Base-by-base conservation (phyloP, 1,140 invertebrate genomes). In the Diorhabda elongata region DNA sequence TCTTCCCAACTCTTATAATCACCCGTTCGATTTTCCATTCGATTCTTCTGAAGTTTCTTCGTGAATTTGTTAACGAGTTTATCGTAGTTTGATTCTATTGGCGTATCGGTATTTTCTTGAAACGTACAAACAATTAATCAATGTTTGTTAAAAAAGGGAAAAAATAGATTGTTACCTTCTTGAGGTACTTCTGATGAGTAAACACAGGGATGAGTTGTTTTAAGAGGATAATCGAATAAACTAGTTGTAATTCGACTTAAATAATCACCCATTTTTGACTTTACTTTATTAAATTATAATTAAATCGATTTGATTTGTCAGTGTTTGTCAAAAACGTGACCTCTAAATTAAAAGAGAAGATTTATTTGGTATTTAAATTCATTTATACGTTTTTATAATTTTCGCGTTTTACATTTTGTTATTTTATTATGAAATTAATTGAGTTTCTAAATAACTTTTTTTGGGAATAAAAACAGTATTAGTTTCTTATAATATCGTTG, bases 61-160 rank as follows among this genome's bases (percentile, higher is more conserved):
- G 83, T 66, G 85, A 85, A 73, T 85, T 83, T 73, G 84, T 83
- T 69, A 84, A 83, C 44, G 82, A 76, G 62, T 83, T 83, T 63
- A 47, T 68, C 61, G 57, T 68, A 44, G 8, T 62, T 43, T 44
- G 59, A 60, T 67, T 67, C 45, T 3, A n/a, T 52, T 52, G 6
- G 6, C 47, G 6, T 52, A 52, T 52, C 47, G n/a, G n/a, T n/a
- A 8, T 52, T 52, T 4, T 52, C 47, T 52, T 6, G 4, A 52
- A 52, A 52, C 4, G n/a, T 52, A 52, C 2, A 52, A n/a, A 52
- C n/a, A 52, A 26, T 26, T 52, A 52, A 52, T 52, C n/a, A 3
- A n/a, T 52, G 2, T 8, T 52, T 52, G 6, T 52, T 52, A 3
- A 26, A 26, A 26, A 26, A 52, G 47, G 47, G 4, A 8, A 52